Evolutionary conservation across 2,113 vertebrate genomes (phyloP), one percentile per base, ranked within the genome.

Genomic region (Sylvia atricapilla): DNA sequence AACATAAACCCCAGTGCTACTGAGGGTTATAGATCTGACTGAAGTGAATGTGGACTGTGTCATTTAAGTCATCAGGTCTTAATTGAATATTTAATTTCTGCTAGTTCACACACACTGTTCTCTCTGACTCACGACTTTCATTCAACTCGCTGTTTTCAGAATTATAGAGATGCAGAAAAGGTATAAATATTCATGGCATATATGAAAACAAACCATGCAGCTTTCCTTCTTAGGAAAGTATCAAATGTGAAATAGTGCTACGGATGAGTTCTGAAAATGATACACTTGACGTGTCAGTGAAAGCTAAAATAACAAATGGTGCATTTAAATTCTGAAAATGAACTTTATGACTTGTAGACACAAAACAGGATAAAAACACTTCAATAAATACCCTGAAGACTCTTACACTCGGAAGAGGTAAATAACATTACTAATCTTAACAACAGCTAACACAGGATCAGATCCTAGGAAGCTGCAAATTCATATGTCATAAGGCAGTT

Each of bases 131-230:
- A 92, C 82, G 87, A 47, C 68, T 91, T 95, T 75, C 79, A 97
- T 98, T 97, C 94, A 97, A 96, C 96, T 97, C 49, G 6, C 68
- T 78, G 72, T 49, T 95, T 73, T 93, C 74, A 95, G 95, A 96
- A 95, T 97, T 95, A 89, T 86, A 95, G 95, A 95, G 87, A 96
- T 85, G 79, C 83, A 89, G 89, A 84, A 74, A 60, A 96, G 27
- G 25, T 89, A 96, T 95, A 97, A 98, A 97, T 98, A 98, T 96
- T 96, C 95, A 97, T 64, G 10, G 87, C 67, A 95, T 43, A 46
- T 84, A 94, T 74, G 23, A 94, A 97, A 97, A 96, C 62, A 97
- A 96, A 85, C 55, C 59, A 37, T 55, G 33, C 27, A 80, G 39
- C 8, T 80, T 95, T 94, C 84, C 44, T 78, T 95, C 95, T 93